Conservation (phyloP, 2,888 invertebrate species). For the Diplolepis rosae region DNA sequence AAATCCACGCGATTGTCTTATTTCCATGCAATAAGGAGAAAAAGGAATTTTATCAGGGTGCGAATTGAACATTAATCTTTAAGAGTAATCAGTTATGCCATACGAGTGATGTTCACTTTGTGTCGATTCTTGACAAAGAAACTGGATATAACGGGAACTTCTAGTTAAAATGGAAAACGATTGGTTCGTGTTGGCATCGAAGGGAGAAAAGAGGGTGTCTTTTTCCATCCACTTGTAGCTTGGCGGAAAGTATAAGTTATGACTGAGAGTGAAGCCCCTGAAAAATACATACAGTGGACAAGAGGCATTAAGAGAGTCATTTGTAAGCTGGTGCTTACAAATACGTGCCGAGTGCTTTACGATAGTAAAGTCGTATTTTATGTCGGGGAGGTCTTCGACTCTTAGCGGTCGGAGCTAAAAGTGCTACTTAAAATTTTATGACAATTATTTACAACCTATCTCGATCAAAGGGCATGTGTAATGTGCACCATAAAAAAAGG, state of each 20-base stretch:
- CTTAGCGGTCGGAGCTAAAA: slow-evolving; percentile 37
- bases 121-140: not conserved
- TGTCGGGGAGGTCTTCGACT: slow-evolving; percentile 49
- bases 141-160: not conserved
- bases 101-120: not conserved
- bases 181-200: no score
- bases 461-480: slow-evolving; percentile 28
- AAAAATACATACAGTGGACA: slow-evolving; percentile 61
- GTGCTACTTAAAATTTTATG: slow-evolving; percentile 30
- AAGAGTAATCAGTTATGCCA: slow-evolving; percentile 2
- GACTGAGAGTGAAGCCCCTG: slow-evolving; percentile 56
- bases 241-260: slow-evolving; percentile 66
- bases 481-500: not conserved
- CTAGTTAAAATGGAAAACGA: slow-evolving; percentile 5
- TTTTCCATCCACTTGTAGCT: slow-evolving; percentile 12
- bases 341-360: slow-evolving; percentile 59
- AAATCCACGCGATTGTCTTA: no score
- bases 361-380: slow-evolving; percentile 57
- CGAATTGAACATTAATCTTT: slow-evolving; percentile 18
- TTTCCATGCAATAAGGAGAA: not conserved
- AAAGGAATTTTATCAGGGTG: slow-evolving; percentile 24
- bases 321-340: slow-evolving; percentile 58
- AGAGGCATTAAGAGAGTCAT: slow-evolving; percentile 64
- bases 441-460: slow-evolving; percentile 23
- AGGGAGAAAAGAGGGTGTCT: not conserved